Base-by-base conservation (phyloP, 2,113 vertebrate genomes). In the Oreocharis arfaki region DNA sequence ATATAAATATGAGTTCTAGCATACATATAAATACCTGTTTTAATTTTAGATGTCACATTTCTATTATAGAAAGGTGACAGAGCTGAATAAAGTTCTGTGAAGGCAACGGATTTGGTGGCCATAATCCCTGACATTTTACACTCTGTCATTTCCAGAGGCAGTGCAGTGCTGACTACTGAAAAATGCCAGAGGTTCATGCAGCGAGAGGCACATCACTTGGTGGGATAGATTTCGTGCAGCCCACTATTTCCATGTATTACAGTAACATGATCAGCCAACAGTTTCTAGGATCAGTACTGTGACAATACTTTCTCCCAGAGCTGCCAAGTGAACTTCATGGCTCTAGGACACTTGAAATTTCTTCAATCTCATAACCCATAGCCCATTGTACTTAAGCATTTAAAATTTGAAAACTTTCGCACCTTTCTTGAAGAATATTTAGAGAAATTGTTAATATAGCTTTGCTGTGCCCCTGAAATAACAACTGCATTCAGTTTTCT, bases 171-270 rank as follows among this genome's bases (percentile, higher is more conserved):
- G 93, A 95, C 84, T 77, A n/a, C 53, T 76, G 84, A 90, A 87
- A 94, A 94, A 75, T 7, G 22, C 53, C 69, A 75, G n/a, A 64
- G 65, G 73, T 84, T 91, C 95, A 63, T 44, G 87, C 93, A 77
- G 85, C 67, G 87, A 73, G 71, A 91, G 74, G 78, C 95, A 82
- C 84, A 88, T 79, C 67, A 12, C 80, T 87, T 20, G 50, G 33
- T 46, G 55, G 87, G 95, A 97, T 96, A 76, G 64, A 96, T 97
- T 97, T 97, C 96, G 7, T 95, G 89, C 94, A 92, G 87, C 59
- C 70, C 83, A 78, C 23, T 44, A 91, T 85, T 91, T 89, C 90
- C 77, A 74, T 19, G 57, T 42, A 39, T 68, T 68, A 73, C 47
- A 85, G 96, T 85, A 97, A 97, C 59, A 33, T 0, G 12, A 96